These are phyloP conservation scores for Ephialtes manifestator DNA, from an alignment of 2,888 invertebrate species.

Conservation along the genomic window DNA sequence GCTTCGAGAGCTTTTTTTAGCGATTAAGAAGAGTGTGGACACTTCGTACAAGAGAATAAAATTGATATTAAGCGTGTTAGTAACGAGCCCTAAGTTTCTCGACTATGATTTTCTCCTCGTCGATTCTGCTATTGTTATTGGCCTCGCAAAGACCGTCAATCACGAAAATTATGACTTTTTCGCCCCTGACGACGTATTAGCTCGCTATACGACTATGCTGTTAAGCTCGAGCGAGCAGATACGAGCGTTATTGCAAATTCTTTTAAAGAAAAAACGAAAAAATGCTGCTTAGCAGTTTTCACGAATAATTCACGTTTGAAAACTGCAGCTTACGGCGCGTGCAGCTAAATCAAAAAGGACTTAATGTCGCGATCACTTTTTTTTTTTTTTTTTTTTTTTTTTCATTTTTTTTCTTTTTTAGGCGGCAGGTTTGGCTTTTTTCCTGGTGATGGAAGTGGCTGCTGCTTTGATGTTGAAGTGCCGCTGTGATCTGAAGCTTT, in stretches of 20 bases:
- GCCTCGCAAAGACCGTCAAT: conserved; percentile 45
- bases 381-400: conserved; percentile 7
- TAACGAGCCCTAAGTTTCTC: conserved; percentile 81
- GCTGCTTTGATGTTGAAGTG: conserved; percentile 20
- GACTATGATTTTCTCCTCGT: conserved; percentile 78
- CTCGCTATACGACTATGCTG: not conserved
- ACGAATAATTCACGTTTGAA: conserved; percentile 63
- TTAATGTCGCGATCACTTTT: conserved; percentile 52
- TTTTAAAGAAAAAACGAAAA: conserved; percentile 42
- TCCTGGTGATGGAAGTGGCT: not conserved
- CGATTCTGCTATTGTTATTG: conserved; percentile 51
- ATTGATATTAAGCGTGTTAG: conserved; percentile 78
- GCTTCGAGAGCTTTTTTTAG: conserved; percentile 64
- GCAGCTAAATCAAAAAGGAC: conserved; percentile 71
- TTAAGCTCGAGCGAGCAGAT: not conserved
- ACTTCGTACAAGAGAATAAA: conserved; percentile 71
- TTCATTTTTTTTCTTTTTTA: not conserved
- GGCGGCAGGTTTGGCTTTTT: conserved; percentile 12
- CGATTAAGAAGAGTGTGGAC: conserved; percentile 69
- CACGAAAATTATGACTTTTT: not conserved
- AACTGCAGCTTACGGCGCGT: conserved; percentile 75
- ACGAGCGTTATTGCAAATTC: not conserved
- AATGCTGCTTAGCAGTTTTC: conserved; percentile 74
- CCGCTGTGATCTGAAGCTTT: conserved; percentile 18
- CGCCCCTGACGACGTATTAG: not conserved